Percentiles rank a stretch among this genome's conserved stretches.
Conservation (phyloP, 2,113 vertebrate species). For the Urocitellus parryii region DNA sequence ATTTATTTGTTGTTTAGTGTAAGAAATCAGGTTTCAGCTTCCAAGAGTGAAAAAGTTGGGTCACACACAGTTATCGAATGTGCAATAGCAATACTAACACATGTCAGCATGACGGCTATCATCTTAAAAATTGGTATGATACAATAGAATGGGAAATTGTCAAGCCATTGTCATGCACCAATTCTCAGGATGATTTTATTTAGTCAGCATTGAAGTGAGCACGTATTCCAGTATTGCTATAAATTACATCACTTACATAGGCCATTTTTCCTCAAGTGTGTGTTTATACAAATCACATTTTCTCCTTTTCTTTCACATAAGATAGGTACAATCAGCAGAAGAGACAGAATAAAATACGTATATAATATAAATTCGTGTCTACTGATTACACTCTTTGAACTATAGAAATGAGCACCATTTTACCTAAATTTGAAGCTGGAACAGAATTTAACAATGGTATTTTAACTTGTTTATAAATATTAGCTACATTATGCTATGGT, state of each 20-base stretch:
- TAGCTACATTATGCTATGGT: background rate
- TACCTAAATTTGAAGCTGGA: background rate
- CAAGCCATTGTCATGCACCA: slow-evolving; percentile 45
- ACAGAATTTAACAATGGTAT: background rate
- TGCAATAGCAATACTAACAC: background rate
- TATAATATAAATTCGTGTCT: background rate
- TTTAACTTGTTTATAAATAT: slow-evolving; percentile 18
- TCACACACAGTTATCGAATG: background rate
- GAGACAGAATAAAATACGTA: slow-evolving; percentile 26
- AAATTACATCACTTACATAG: slow-evolving; percentile 18
- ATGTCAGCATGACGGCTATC: slow-evolving; percentile 28
- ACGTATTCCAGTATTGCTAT: slow-evolving; percentile 51
- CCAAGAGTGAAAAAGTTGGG: background rate
- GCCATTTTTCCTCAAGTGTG: slow-evolving; percentile 14
- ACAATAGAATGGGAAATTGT: slow-evolving; percentile 61
- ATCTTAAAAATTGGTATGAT: slow-evolving; percentile 49
- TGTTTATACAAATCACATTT: slow-evolving; percentile 61
- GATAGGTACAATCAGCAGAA: slow-evolving; percentile 5
- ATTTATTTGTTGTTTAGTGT: background rate
- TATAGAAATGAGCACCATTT: slow-evolving; percentile 40
- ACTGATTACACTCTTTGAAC: background rate
- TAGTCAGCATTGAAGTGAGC: slow-evolving; percentile 56
- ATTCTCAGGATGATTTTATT: slow-evolving; percentile 71
- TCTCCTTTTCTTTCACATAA: background rate
- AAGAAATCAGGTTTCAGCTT: slow-evolving; percentile 43